Conservation (phyloP, 2,888 invertebrate species). For the Fissipunctia ypsillon region DNA sequence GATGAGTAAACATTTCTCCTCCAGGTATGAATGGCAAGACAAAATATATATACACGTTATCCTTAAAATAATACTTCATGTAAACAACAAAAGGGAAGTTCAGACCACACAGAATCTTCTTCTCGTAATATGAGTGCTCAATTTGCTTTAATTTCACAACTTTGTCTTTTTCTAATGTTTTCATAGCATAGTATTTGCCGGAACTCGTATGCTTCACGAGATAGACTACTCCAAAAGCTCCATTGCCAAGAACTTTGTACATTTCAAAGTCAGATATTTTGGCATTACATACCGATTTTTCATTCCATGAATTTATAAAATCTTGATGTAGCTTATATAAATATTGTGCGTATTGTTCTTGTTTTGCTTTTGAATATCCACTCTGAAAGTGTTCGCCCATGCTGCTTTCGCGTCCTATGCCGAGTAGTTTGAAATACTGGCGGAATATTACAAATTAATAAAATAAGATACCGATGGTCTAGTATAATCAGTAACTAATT, state of each 20-base stretch:
- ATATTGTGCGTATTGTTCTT: constrained; percentile 81
- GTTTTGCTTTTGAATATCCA: constrained; percentile 80
- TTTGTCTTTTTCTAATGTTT: constrained; percentile 96
- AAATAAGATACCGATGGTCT: neutral
- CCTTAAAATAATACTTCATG: constrained; percentile 96
- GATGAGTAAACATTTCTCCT: constrained; percentile 96
- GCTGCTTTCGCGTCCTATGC: constrained; percentile 4
- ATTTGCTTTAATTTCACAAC: constrained; percentile 97
- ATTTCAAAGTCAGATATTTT: constrained; percentile 92
- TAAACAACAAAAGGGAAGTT: constrained; percentile 97
- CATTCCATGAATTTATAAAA: constrained; percentile 85
- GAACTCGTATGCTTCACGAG: constrained; percentile 91
- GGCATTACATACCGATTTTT: constrained; percentile 74
- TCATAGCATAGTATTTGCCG: constrained; percentile 95
- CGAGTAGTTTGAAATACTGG: neutral
- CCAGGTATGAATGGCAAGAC: constrained; percentile 95
- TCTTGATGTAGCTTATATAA: constrained; percentile 81
- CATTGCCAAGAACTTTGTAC: constrained; percentile 95
- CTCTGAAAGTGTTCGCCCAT: constrained; percentile 62
- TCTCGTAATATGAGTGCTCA: constrained; percentile 97
- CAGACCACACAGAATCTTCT: constrained; percentile 95
- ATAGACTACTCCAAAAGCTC: constrained; percentile 97
- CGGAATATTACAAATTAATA: neutral
- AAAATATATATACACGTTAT: constrained; percentile 95
- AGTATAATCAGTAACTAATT: neutral